phyloP scores from a whole-genome alignment of 2,113 vertebrate genomes.

The Acanthochromis polyacanthus region DNA sequence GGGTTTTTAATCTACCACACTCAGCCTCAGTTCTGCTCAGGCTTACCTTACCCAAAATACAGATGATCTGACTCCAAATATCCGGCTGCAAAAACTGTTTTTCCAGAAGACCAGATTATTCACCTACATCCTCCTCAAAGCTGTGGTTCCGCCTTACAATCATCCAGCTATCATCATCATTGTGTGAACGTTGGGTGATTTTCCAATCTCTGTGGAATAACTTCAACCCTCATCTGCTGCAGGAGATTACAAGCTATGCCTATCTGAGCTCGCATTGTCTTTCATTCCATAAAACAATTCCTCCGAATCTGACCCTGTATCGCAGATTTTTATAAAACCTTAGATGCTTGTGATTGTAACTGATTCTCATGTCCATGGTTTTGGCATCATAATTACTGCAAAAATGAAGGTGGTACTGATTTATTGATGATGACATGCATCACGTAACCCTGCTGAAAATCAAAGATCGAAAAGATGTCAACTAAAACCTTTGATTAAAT shows the following conservation, averaged over 20 bases:
- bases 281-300: conserved; percentile 15
- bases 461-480: background rate
- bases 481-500: conserved; percentile 12
- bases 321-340: background rate
- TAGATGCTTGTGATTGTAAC: conserved; percentile 20
- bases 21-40: too few species aligned
- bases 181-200: background rate
- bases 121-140: background rate
- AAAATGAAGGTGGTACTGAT: conserved; percentile 25
- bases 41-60: too few species aligned
- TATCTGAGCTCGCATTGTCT: conserved; percentile 3
- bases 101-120: background rate
- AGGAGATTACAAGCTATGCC: conserved; percentile 21
- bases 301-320: background rate
- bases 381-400: background rate
- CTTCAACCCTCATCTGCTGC: background rate
- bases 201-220: background rate
- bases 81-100: too few species aligned
- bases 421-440: conserved; percentile 31
- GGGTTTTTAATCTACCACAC: too few species aligned
- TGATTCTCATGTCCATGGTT: conserved; percentile 11
- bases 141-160: background rate
- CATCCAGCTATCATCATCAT: background rate
- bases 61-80: too few species aligned
- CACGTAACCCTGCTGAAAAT: background rate